A percentile compares a stretch with the other conserved stretches of the same genome.
Evolutionary conservation across 2,797 vertebrate genomes (phyloP).

Genomic region (Selene dorsalis): DNA sequence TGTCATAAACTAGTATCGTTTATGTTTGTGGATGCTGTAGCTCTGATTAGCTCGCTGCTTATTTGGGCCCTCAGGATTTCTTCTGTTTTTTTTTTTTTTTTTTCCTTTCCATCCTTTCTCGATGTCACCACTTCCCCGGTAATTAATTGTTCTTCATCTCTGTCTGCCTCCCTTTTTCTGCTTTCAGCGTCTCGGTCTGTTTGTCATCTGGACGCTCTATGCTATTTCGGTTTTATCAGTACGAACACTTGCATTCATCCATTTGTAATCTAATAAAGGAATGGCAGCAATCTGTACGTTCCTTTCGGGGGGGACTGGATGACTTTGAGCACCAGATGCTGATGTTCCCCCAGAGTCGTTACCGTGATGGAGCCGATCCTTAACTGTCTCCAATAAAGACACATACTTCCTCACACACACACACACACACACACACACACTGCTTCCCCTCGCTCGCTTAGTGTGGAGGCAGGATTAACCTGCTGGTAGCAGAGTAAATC

Average conservation of each 20-base stretch:
- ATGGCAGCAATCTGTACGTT: constrained; percentile 77
- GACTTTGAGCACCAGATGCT: constrained; percentile 84
- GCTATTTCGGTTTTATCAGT: constrained; percentile 64
- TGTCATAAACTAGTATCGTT: constrained; percentile 3
- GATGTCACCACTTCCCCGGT: constrained; percentile 58
- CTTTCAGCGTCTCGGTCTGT: constrained; percentile 74
- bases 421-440: constrained; percentile 10
- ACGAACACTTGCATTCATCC: constrained; percentile 63
- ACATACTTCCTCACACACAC: constrained; percentile 33
- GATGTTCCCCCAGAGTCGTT: constrained; percentile 78
- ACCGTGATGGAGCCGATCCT: constrained; percentile 74
- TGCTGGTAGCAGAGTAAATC: constrained; percentile 76
- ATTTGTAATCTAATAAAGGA: constrained; percentile 80
- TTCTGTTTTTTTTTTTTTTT: constrained; percentile 30
- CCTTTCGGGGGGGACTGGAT: constrained; percentile 72
- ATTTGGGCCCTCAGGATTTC: constrained; percentile 51
- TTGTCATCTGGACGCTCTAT: constrained; percentile 73
- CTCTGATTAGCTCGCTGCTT: constrained; percentile 51
- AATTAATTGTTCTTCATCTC: constrained; percentile 82
- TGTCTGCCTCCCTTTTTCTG: constrained; percentile 75
- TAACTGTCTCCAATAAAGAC: constrained; percentile 78
- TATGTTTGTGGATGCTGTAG: constrained; percentile 14
- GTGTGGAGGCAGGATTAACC: constrained; percentile 78
- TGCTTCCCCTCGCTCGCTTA: constrained; percentile 48
- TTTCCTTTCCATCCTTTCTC: constrained; percentile 40